Evolutionary conservation across 2,797 vertebrate genomes (phyloP), one percentile per base, ranked within the genome.

Genomic region (Odontamblyopus lacepedii): DNA sequence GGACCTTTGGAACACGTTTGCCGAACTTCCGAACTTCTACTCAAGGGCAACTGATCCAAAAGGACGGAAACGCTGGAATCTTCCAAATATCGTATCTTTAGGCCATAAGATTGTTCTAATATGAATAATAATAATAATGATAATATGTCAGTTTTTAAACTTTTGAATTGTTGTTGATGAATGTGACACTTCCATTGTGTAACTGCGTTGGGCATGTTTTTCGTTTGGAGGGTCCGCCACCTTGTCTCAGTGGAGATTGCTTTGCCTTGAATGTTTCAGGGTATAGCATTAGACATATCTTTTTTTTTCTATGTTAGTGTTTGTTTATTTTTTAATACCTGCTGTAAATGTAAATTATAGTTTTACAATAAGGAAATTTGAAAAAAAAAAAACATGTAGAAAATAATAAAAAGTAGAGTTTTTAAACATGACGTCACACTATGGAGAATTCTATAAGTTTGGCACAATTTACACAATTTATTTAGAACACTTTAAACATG

Each of bases 181-280:
- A 84, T 89, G 84, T 88, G 75, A 84, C 63, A 38, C 71, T 62
- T 83, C 84, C 44, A 63, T 84, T 86, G 89, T 83, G 50, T 80
- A 84, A 72, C 82, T 62, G 81, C 60, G 81, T 71, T 41, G 5
- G 85, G 87, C 89, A 91, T 91, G 92, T 90, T 86, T 76, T 29
- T 29, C 27, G 3, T 7, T 23, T 26, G 23, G 23, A 57, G 23
- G 53, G 19, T 23, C 53, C 8, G 53, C 8, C 53, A 9, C 19
- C 53, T 23, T 2, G 9, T 53, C 23, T 23, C 23, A 0, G 23
- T 23, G 23, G 23, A 23, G 23, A 7, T 13, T 3, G 2, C 12
- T 48, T 48, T 48, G 44, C 44, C 12, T 48, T 13, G 44, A 16
- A 48, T 48, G 44, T 15, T 48, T 12, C 44, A 16, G 13, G 16